Evolutionary conservation across 2,113 vertebrate genomes (phyloP), one percentile per base, ranked within the genome.

Genomic region (Lichenostomus cassidix): DNA sequence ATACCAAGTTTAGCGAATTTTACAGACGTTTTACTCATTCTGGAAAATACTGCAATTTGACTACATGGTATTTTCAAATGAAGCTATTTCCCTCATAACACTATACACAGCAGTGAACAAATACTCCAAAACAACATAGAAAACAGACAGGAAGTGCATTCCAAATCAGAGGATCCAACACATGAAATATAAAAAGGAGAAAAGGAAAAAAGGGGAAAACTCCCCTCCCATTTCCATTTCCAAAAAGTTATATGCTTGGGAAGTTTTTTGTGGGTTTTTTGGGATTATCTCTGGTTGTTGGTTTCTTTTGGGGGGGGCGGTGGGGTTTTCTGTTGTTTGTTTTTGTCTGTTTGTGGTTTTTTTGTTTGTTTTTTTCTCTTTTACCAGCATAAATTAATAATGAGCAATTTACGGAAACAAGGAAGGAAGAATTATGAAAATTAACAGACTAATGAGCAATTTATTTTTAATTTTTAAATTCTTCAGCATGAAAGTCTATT

Each of bases 161-260:
- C 50, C 46, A 19, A 60, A 83, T 44, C 49, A 84, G 33, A 56
- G 37, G 14, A 42, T 47, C 22, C 15, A 55, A 25, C 8, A 24
- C 5, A 79, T 20, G 47, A 37, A 70, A 59, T 28, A 44, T 2
- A 16, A 53, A 33, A 14, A 65, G 4, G 9, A 21, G 7, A 20
- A 10, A 13, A 16, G 2, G 4, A 23, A 58, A 28, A 3, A 8
- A 7, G 3, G 11, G 3, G 9, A 1, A 12, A 15, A 2, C 1
- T 0, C 1, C 4, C 5, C 1, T 9, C 3, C 7, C 5, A 44
- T 41, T 73, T 46, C 8, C 5, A 53, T 50, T 77, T 50, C 15
- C 12, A 25, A 31, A n/a, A 81, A 81, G 7, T 5, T 0, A 55
- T 52, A 41, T 15, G 4, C 39, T 79, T 65, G 5, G 2, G 4